A percentile compares a stretch with the other conserved stretches of the same genome.
Conservation (phyloP, 2,888 invertebrate species). For the Gymnocheta viridis region DNA sequence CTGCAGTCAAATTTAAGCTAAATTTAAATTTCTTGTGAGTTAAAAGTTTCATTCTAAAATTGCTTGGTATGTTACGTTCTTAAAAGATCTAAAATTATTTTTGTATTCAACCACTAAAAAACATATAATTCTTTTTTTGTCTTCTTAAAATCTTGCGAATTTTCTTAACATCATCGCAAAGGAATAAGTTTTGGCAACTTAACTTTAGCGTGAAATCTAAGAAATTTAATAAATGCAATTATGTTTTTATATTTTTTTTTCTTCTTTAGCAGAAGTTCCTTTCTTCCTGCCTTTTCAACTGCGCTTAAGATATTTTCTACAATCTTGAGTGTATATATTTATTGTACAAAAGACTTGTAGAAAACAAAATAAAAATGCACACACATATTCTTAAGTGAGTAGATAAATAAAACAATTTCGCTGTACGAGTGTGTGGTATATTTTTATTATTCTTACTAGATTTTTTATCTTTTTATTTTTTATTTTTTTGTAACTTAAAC, state of each 20-base stretch:
- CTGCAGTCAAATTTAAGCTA: no score
- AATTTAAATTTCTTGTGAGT: no score
- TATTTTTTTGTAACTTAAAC: constrained; percentile 19
- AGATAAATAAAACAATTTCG: constrained; percentile 32
- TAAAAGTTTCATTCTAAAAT: no score
- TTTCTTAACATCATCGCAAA: not conserved
- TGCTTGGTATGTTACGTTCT: no score
- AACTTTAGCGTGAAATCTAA: constrained; percentile 8
- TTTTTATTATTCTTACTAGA: constrained; percentile 16
- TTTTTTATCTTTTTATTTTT: no score
- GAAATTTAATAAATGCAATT: constrained; percentile 51
- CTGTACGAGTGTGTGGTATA: not conserved
- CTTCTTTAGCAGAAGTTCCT: not conserved
- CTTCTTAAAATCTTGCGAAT: not conserved
- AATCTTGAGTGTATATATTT: constrained; percentile 14
- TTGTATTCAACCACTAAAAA: not conserved
- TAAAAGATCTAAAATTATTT: not conserved
- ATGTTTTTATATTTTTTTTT: constrained; percentile 6
- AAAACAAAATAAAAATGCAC: not conserved
- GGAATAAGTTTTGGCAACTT: constrained; percentile 23
- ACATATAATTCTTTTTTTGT: not conserved
- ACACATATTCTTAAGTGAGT: not conserved
- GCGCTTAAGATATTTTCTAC: constrained; percentile 7
- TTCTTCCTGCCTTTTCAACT: constrained; percentile 15
- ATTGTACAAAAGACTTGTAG: not conserved